Conservation (phyloP, 2,113 vertebrate genomes). For the Coracopsis vasa region DNA sequence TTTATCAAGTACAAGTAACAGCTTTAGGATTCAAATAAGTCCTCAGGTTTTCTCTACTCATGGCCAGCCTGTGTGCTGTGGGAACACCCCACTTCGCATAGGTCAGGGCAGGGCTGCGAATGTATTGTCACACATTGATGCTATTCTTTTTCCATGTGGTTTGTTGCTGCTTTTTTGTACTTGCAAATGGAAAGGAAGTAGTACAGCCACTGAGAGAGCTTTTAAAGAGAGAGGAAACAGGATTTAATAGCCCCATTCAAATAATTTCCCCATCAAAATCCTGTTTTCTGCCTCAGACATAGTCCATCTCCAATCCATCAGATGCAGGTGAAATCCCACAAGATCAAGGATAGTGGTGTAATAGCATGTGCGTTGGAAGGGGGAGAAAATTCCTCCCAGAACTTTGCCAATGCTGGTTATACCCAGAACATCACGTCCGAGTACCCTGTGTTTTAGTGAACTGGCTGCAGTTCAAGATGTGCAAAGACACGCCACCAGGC, state of each 20-base stretch:
- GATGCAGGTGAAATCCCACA: background rate
- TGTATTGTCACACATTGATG: background rate
- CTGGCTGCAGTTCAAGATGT: background rate
- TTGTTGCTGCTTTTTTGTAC: background rate
- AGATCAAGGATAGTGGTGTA: background rate
- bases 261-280: background rate
- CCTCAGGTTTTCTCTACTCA: background rate
- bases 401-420: background rate
- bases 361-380: background rate
- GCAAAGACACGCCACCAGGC: background rate
- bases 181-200: background rate
- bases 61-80: background rate
- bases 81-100: background rate
- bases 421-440: accelerated
- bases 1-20: background rate
- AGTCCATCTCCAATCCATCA: background rate
- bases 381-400: background rate
- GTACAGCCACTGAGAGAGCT: background rate
- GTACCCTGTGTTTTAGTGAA: background rate
- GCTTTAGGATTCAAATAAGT: background rate
- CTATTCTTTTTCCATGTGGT: background rate
- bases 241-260: background rate
- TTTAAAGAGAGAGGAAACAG: background rate
- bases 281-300: background rate
- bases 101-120: background rate